Evolutionary conservation across 2,113 vertebrate genomes (phyloP).

Genomic region (Pygoscelis adeliae): DNA sequence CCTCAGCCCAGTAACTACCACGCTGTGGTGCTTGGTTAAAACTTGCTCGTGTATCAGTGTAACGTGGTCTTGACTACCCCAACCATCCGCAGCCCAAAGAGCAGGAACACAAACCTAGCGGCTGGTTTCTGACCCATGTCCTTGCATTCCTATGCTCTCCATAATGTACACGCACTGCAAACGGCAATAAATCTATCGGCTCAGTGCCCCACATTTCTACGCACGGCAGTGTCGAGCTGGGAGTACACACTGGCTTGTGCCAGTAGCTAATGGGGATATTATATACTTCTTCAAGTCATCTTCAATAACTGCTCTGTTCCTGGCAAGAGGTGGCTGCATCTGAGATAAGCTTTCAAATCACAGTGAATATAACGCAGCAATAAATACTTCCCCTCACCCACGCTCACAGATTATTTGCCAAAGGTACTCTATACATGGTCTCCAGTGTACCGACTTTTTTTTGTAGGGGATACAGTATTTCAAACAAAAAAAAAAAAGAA

Average conservation of each 20-base stretch:
- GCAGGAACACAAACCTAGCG: not conserved
- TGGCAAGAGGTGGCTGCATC: not conserved
- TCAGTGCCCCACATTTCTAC: not conserved
- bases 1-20: not conserved
- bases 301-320: not conserved
- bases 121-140: not conserved
- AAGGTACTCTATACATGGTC: not conserved
- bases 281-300: not conserved
- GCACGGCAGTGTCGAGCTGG: not conserved
- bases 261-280: not conserved
- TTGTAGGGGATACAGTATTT: not conserved
- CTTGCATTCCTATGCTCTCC: not conserved
- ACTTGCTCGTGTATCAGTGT: fast-evolving
- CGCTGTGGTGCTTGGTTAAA: fast-evolving
- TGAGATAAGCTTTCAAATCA: not conserved
- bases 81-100: not conserved
- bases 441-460: not conserved
- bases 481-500: not conserved
- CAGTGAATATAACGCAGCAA: not conserved
- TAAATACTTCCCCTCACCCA: not conserved
- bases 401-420: not conserved
- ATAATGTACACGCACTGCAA: not conserved
- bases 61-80: not conserved
- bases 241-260: not conserved
- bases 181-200: not conserved